These are phyloP conservation scores for Cirrhinus molitorella DNA, from an alignment of 2,797 vertebrate species.

Conservation along the genomic window DNA sequence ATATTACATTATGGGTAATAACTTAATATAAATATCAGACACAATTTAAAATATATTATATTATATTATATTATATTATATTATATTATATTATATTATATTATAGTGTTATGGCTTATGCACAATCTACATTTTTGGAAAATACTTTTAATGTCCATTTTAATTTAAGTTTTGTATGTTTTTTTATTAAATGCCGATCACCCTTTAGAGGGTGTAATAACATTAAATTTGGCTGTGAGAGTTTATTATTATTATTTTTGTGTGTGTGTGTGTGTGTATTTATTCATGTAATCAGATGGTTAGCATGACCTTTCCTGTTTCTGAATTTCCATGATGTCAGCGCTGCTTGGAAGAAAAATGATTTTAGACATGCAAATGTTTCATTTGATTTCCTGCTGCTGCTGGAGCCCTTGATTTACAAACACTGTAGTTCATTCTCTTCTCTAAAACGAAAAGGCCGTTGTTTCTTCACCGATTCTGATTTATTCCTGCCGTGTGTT, in stretches of 20 bases:
- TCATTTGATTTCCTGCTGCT: background rate
- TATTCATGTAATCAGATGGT: background rate
- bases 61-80: background rate
- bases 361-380: constrained; percentile 1
- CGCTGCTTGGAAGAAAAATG: background rate
- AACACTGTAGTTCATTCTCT: background rate
- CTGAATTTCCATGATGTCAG: constrained; percentile 21
- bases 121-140: background rate
- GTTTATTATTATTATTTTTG: too few species aligned
- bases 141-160: background rate
- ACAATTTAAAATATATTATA: background rate
- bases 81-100: too few species aligned
- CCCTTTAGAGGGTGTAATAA: background rate
- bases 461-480: background rate
- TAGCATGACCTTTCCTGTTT: background rate
- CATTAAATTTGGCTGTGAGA: background rate
- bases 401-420: background rate
- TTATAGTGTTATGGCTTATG: background rate
- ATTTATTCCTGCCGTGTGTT: background rate
- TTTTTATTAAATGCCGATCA: background rate
- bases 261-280: background rate
- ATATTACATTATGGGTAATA: background rate
- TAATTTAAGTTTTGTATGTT: background rate
- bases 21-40: too few species aligned
- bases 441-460: background rate